Percentiles rank a stretch among this genome's conserved stretches.
These are phyloP conservation scores for Miniopterus natalensis DNA, from an alignment of 2,113 vertebrate genomes.

Conservation along the genomic window DNA sequence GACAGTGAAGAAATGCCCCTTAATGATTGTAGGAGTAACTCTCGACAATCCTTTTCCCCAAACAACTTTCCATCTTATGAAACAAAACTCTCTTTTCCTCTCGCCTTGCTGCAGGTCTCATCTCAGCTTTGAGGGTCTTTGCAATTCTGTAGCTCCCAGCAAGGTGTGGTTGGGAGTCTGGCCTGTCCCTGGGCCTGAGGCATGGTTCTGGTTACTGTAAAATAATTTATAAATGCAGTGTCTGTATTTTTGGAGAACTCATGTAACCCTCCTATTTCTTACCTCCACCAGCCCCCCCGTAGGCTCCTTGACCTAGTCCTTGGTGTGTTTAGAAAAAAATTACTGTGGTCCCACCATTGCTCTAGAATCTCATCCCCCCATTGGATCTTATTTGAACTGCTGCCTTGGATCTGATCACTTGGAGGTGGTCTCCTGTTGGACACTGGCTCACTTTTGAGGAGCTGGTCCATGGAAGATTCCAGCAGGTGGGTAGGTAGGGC, in stretches of 20 bases:
- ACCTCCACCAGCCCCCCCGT: background rate
- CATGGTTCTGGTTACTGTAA: background rate
- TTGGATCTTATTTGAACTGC: background rate
- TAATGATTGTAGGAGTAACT: constrained; percentile 75
- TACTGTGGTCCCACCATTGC: background rate
- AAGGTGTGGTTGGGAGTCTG: background rate
- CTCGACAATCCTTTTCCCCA: constrained; percentile 86
- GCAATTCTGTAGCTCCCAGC: constrained; percentile 39
- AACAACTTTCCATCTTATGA: constrained; percentile 77
- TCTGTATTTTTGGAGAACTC: constrained; percentile 62
- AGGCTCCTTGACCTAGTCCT: background rate
- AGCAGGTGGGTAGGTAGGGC: background rate
- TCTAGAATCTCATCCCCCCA: background rate
- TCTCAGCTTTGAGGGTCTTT: constrained; percentile 79
- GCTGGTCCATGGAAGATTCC: background rate
- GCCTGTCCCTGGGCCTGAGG: background rate
- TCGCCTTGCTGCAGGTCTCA: constrained; percentile 62
- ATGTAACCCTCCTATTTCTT: background rate
- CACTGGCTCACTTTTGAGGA: background rate
- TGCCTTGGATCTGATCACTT: background rate
- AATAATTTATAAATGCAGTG: constrained; percentile 46
- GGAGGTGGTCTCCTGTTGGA: background rate
- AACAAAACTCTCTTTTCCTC: constrained; percentile 76
- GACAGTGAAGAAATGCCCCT: constrained; percentile 59
- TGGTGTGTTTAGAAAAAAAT: constrained; percentile 1